Evolutionary conservation across 2,113 vertebrate genomes (phyloP), one percentile per base, ranked within the genome.

Genomic region (Eolophus roseicapilla): DNA sequence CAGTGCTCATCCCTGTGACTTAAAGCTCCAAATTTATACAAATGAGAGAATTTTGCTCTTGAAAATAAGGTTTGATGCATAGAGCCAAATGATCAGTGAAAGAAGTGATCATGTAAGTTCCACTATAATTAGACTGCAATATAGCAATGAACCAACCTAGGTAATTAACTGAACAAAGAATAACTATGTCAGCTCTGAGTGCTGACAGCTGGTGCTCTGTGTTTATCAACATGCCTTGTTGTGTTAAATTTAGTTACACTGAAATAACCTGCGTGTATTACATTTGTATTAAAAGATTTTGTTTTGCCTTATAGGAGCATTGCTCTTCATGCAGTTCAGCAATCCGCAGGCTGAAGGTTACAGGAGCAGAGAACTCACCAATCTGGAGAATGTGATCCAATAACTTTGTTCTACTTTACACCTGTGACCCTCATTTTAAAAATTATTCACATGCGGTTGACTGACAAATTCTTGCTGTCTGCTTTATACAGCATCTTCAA

Each of bases 101-200:
- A 94, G 44, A 73, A 88, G 17, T 39, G 60, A 88, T 81, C 86
- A 11, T 33, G 13, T 78, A 84, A 79, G 31, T 92, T 83, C 37
- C 49, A 29, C 37, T 74, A 9, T 83, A 90, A 92, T 95, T 94
- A 82, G 53, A 46, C 53, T 77, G 44, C 20, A 52, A 28, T 29
- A 67, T 17, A 88, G 11, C 86, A 83, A n/a, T 59, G 64, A 86
- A 88, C 46, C 76, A 83, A 93, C 88, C 88, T 86, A 81, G 64
- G 46, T 93, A 92, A 97, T 95, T 94, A 96, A 81, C 41, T 63
- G 86, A 96, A 93, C 37, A 88, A 85, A 81, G 63, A 90, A 44
- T 44, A 92, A 82, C 49, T n/a, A 9, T 77, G 79, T 90, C 68
- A 88, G 53, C 28, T 93, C 49, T 81, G 63, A 83, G 68, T 62